phyloP scores from a whole-genome alignment of 2,888 invertebrate species.

The Saturnia japonica region DNA sequence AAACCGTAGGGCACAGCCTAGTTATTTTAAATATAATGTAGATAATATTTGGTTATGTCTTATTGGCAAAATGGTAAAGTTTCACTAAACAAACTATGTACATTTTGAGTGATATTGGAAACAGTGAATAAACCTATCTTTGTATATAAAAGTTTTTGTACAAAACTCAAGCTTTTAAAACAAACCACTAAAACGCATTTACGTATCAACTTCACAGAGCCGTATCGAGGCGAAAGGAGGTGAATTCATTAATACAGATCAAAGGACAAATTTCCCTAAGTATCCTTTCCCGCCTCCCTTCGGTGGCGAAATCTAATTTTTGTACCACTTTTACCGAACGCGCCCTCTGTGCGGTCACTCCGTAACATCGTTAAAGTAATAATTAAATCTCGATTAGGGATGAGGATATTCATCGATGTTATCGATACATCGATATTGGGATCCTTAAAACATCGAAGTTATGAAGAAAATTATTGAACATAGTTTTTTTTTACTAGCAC shows the following conservation, averaged over 20 bases:
- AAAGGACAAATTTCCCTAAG: conserved; percentile 51
- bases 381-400: conserved; percentile 29
- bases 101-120: not conserved
- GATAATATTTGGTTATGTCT: not conserved
- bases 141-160: not conserved
- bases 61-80: not conserved
- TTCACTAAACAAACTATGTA: not conserved
- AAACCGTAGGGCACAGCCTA: no score
- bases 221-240: conserved; percentile 40
- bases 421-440: no score
- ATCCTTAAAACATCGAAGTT: no score
- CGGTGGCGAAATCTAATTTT: conserved; percentile 67
- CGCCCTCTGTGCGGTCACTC: conserved; percentile 36
- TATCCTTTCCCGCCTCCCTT: conserved; percentile 42
- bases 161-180: not conserved
- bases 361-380: conserved; percentile 51
- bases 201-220: not conserved
- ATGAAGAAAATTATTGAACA: no score
- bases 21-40: not conserved
- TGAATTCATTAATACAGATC: conserved; percentile 61
- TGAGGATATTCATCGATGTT: no score
- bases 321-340: conserved; percentile 55
- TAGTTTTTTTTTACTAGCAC: no score
- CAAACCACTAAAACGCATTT: not conserved
- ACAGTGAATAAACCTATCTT: not conserved